Evolutionary conservation across 2,888 invertebrate genomes (phyloP), one percentile per base, ranked within the genome.

Genomic region (Diachrysia chrysitis): DNA sequence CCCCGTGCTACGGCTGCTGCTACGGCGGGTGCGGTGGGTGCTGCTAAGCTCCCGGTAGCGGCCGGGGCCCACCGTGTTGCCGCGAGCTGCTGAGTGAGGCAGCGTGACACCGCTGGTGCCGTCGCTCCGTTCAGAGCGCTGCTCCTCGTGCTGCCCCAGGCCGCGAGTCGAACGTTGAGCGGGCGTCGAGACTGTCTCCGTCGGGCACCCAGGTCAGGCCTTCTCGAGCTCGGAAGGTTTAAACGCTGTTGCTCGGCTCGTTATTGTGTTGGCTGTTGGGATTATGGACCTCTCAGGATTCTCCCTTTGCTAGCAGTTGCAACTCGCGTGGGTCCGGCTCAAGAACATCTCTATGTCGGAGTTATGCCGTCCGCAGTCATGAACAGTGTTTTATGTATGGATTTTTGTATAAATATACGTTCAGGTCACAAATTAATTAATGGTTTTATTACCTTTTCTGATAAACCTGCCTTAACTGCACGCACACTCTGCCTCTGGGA

Each of bases 1-100:
- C 83, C 1, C 86, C 88, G 21, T 89, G 88, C 81, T 85, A 78
- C 54, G 83, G 86, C 60, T 82, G 87, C 63, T 86, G 84, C 63
- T 86, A 84, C 69, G 85, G 69, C 59, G 57, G 70, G 16, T 85
- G 69, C 59, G 57, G 70, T 16, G 70, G 76, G 58, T 78, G 79
- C 63, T 79, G 78, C 17, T 78, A 58, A 14, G 64, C 64, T 0
- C 32, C 17, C 53, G 14, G 55, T 32, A 37, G 35, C 21, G 32
- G 57, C 16, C 59, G 29, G 23, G 16, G 19, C 55, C 62, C 23
- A 48, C 9, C 64, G 58, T 35, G 75, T 56, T 63, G 60, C 51
- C 21, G 25, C 29, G 55, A 29, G 5, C 62, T 46, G 51, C 14
- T 32, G 46, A 51, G 60, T 51, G 42, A 37, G 29, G 63, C 60